Evolutionary conservation across 2,888 invertebrate genomes (phyloP), one percentile per base, ranked within the genome.

Genomic region (Parascotia fuliginaria): DNA sequence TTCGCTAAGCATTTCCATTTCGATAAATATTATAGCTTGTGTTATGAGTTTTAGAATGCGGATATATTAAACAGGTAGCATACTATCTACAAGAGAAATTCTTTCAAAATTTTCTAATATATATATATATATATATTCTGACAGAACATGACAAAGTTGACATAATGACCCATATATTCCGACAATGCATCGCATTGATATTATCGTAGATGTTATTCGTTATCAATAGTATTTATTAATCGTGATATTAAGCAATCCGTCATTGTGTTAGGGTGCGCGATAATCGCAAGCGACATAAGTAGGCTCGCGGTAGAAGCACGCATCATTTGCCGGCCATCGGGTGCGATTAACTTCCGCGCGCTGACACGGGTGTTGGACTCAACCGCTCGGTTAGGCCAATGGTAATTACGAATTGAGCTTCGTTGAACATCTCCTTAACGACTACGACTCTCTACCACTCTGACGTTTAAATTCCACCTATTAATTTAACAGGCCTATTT

Each of bases 301-400:
- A 81, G 77, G 75, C 78, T 76, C 75, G 72, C 73, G 69, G 79
- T 70, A 80, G 81, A 69, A 72, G 83, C 81, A 86, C 87, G 88
- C 88, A 87, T 89, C 89, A 87, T 87, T 88, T 87, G 83, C 81
- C 82, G 80, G 68, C 77, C 82, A 88, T 88, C 89, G 63, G 83
- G 61, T 60, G 62, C 79, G 81, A 86, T 89, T 85, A 88, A 68
- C 77, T 76, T 65, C 73, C 74, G 75, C 69, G 61, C 76, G 69
- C 65, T 85, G 87, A 90, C 83, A 79, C 73, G 85, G 85, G 84
- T 87, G 70, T 73, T 72, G 12, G 24, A 31, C 27, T 14, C 31
- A n/a, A 11, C 15, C 13, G 64, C 55, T 49, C 65, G 70, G 75
- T 65, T 78, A 73, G 63, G 65, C 66, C 51, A 45, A 53, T 42